Evolutionary conservation across 2,888 invertebrate species (phyloP), one percentile per base, ranked within the genome.

Genomic region (Lucinisca nassula): DNA sequence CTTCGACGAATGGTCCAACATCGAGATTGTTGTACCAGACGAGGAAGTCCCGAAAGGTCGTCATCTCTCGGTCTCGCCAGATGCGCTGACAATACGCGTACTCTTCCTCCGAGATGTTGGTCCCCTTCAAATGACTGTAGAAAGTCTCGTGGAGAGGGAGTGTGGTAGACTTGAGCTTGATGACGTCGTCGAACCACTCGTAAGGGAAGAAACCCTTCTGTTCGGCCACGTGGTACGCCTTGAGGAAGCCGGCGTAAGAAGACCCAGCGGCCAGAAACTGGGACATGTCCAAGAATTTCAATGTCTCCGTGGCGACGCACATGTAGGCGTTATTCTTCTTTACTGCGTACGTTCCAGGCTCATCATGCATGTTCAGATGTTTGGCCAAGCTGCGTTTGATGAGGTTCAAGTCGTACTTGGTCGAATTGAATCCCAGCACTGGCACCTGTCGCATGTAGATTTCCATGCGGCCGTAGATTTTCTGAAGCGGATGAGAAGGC

Each of bases 371-470:
- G 38, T 77, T 49, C 17, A 89, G 70, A 21, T 82, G 74, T 38
- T 79, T 77, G 1, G 88, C 82, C 10, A 88, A 40, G n/a, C 21
- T 30, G 1, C 32, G 37, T 77, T 88, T 87, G 4, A 90, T 61
- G 21, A 90, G 24, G 70, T 88, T 90, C 10, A 90, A n/a, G 51
- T 88, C 90, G 55, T 88, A 90, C 30, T 88, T 88, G 61, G 90
- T 82, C 0, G 84, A 88, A 70, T 88, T 90, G 38, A 88, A 90
- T 10, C 88, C 88, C 0, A 90, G 27, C 0, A 86, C 88, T 8
- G 86, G 84, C 6, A 87, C 51, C 51, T 84, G 86, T 14, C 51
- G 24, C 72, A 83, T 78, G 35, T 83, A 78, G 0, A n/a, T 61
- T 21, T 83, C 83, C n/a, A 83, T 55, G 21, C 61, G 55, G 38